A percentile compares a stretch with the other conserved stretches of the same genome.
These are phyloP conservation scores for Triplophysa rosa DNA, from an alignment of 2,113 vertebrate species.

Conservation along the genomic window DNA sequence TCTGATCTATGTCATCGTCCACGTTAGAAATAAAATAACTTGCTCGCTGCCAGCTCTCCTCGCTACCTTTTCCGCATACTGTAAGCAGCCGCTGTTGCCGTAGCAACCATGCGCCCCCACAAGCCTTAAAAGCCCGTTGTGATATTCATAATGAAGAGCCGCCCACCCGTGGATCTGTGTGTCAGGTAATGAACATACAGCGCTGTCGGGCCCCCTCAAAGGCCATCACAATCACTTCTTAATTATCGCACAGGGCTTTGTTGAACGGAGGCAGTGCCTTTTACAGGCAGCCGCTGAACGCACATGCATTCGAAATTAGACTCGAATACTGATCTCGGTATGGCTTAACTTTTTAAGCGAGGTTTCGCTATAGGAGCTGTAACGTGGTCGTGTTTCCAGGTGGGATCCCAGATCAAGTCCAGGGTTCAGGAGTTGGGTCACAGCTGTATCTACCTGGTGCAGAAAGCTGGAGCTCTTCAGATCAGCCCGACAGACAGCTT, in stretches of 20 bases:
- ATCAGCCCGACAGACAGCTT: constrained; percentile 95
- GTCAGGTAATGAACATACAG: constrained; percentile 70
- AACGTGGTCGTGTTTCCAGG: constrained; percentile 68
- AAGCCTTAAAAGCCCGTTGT: constrained; percentile 66
- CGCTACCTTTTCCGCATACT: constrained; percentile 60
- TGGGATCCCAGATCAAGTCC: constrained; percentile 93
- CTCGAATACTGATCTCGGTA: not conserved
- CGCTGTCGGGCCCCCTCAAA: constrained; percentile 59
- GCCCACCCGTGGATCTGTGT: constrained; percentile 69
- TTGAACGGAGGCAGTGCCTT: constrained; percentile 51
- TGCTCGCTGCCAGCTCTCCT: constrained; percentile 58
- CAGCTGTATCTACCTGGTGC: constrained; percentile 95
- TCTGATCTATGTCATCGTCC: constrained; percentile 38
- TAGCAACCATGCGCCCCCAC: constrained; percentile 67
- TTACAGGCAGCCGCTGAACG: constrained; percentile 27
- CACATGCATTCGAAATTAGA: not conserved
- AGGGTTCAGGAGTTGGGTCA: constrained; percentile 95
- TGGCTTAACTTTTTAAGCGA: not conserved
- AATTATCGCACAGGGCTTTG: constrained; percentile 52
- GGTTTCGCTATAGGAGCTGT: not conserved
- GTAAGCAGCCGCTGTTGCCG: constrained; percentile 70
- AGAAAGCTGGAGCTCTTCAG: constrained; percentile 96
- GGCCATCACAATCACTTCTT: constrained; percentile 58
- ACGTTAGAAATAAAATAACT: constrained; percentile 28
- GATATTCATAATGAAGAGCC: constrained; percentile 70